Evolutionary conservation across 2,113 vertebrate species (phyloP).

Genomic region (Salvelinus sp.): DNA sequence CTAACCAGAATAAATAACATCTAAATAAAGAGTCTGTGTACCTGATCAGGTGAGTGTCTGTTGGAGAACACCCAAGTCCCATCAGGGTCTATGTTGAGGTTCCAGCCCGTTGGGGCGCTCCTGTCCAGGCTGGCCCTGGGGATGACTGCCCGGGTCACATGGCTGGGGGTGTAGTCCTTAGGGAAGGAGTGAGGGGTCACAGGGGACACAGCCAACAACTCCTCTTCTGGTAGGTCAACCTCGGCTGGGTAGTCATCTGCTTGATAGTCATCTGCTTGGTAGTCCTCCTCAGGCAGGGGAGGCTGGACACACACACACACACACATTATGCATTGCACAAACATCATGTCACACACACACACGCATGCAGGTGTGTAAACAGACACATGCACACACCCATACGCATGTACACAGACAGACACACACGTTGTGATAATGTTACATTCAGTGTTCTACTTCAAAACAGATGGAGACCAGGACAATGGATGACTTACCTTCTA

Average conservation of each 20-base stretch:
- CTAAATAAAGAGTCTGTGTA: slow-evolving; percentile 36
- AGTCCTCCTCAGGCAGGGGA: slow-evolving; percentile 87
- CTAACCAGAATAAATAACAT: no score
- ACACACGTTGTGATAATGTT: neutral
- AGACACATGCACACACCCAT: neutral
- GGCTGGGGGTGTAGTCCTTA: slow-evolving; percentile 70
- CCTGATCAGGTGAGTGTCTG: slow-evolving; percentile 77
- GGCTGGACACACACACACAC: slow-evolving; percentile 69
- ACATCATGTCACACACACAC: no score
- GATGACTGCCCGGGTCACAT: slow-evolving; percentile 54
- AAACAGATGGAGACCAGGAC: neutral
- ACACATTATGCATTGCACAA: no score
- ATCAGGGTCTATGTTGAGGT: slow-evolving; percentile 60
- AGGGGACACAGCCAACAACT: neutral
- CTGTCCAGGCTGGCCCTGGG: slow-evolving; percentile 65
- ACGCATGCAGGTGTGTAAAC: neutral
- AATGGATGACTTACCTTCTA: neutral
- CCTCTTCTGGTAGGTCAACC: slow-evolving; percentile 34
- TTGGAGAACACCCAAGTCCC: slow-evolving; percentile 76
- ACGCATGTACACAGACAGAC: neutral
- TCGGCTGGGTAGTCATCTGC: slow-evolving; percentile 39
- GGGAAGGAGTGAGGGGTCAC: slow-evolving; percentile 16
- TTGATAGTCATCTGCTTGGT: slow-evolving; percentile 69
- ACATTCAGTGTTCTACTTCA: neutral
- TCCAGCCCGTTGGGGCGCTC: slow-evolving; percentile 73